Percentiles rank a stretch among this genome's conserved stretches.
Conservation (phyloP, 2,113 vertebrate species). For the Xyliphius kryptos region DNA sequence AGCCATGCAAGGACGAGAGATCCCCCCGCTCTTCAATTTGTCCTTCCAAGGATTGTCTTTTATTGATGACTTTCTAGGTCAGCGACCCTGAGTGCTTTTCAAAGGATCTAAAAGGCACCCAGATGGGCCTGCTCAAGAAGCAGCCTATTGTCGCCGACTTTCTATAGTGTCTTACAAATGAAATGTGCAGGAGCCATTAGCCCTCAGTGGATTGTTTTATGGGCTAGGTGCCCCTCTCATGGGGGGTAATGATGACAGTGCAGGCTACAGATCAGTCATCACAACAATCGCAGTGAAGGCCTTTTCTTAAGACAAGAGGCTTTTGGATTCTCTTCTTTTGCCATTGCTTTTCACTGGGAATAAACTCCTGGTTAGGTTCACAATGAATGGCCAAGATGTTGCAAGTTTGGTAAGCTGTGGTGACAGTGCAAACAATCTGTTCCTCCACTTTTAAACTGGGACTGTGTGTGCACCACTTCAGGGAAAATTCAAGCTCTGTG, state of each 20-base stretch:
- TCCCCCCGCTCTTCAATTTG: constrained; percentile 72
- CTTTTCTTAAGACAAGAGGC: constrained; percentile 41
- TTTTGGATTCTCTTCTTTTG: constrained; percentile 35
- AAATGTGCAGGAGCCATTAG: constrained; percentile 52
- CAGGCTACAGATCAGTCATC: constrained; percentile 47
- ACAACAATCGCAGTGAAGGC: constrained; percentile 36
- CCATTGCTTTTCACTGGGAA: constrained; percentile 35
- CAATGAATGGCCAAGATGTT: constrained; percentile 36
- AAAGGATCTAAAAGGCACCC: constrained; percentile 70
- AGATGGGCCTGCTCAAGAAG: constrained; percentile 66
- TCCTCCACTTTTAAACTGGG: neutral
- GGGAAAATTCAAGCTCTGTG: constrained; percentile 8
- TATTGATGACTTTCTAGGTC: constrained; percentile 79
- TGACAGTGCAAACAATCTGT: constrained; percentile 34
- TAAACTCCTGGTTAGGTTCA: constrained; percentile 35
- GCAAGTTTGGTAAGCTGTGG: constrained; percentile 18
- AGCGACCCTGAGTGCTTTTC: constrained; percentile 67
- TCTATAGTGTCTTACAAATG: constrained; percentile 57
- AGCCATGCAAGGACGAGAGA: constrained; percentile 60
- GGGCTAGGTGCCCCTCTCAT: constrained; percentile 33
- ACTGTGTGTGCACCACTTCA: no score
- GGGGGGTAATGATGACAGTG: constrained; percentile 47
- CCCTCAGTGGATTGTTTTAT: constrained; percentile 45
- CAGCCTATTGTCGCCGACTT: constrained; percentile 55
- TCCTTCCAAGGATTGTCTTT: constrained; percentile 67